These are phyloP conservation scores for Mungos mungo DNA, from an alignment of 2,113 vertebrate species.

Conservation along the genomic window DNA sequence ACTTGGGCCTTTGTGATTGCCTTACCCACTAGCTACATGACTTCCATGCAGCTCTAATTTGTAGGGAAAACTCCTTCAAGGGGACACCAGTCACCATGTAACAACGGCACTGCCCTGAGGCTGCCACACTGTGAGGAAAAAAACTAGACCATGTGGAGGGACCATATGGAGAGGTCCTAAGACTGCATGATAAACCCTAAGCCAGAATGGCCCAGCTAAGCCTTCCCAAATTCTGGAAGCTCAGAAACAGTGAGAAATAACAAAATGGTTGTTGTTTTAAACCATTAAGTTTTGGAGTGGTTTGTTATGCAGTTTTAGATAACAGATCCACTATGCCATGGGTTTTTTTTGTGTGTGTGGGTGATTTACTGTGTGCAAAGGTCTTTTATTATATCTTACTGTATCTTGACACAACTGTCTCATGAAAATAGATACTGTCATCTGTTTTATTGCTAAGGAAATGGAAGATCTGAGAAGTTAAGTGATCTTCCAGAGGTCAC, in stretches of 20 bases:
- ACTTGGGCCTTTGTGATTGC: background rate
- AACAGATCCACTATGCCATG: background rate
- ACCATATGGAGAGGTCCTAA: background rate
- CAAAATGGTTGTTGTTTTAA: background rate
- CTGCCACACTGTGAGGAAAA: background rate
- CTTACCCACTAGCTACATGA: background rate
- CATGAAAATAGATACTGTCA: background rate
- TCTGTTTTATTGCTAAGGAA: constrained; percentile 1
- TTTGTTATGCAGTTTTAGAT: background rate
- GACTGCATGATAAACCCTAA: background rate
- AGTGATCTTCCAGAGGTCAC: constrained; percentile 7
- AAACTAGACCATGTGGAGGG: background rate
- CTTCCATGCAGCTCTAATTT: background rate
- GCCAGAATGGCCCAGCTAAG: background rate
- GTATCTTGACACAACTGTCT: background rate
- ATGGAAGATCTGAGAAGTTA: constrained; percentile 29
- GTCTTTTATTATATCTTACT: background rate
- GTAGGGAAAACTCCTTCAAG: background rate
- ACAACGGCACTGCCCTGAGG: background rate
- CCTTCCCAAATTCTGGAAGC: background rate
- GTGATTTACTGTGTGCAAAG: background rate
- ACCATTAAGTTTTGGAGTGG: background rate
- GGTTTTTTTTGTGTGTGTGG: background rate
- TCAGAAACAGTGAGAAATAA: background rate
- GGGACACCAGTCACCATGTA: background rate